Conservation (phyloP, 1,140 invertebrate genomes). For the Drosophila rhopaloa region DNA sequence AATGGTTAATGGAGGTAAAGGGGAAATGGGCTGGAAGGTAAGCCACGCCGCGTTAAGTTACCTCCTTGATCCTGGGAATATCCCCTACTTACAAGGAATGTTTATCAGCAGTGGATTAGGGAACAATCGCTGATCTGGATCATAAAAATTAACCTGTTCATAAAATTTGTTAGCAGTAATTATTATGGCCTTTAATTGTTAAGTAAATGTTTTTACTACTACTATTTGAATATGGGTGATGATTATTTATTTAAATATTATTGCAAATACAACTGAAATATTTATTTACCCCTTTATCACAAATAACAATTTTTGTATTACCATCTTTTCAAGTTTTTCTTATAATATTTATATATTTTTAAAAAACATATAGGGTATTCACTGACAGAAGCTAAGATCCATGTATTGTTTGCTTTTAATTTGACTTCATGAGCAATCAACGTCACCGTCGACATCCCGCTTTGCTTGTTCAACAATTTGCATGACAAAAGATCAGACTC, state of each 20-base stretch:
- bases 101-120: not conserved
- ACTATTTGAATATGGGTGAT: too few relatives aligned
- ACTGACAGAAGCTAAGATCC: not conserved
- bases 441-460: slow-evolving; percentile 39
- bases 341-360: not conserved
- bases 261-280: too few relatives aligned
- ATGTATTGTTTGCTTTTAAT: slow-evolving; percentile 69
- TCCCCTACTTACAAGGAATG: not conserved
- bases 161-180: too few relatives aligned
- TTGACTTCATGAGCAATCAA: slow-evolving; percentile 51
- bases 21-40: slow-evolving; percentile 46
- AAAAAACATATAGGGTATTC: slow-evolving; percentile 5
- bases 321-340: too few relatives aligned
- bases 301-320: too few relatives aligned
- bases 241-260: too few relatives aligned
- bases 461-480: slow-evolving; percentile 69
- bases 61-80: slow-evolving; percentile 1
- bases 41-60: slow-evolving; percentile 28
- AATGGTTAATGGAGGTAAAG: slow-evolving; percentile 49
- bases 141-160: not conserved
- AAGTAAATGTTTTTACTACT: too few relatives aligned
- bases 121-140: not conserved
- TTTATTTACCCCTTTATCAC: too few relatives aligned
- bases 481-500: slow-evolving; percentile 68
- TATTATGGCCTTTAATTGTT: too few relatives aligned